These are phyloP conservation scores for Coregonus clupeaformis DNA, from an alignment of 2,113 vertebrate genomes.

Conservation along the genomic window DNA sequence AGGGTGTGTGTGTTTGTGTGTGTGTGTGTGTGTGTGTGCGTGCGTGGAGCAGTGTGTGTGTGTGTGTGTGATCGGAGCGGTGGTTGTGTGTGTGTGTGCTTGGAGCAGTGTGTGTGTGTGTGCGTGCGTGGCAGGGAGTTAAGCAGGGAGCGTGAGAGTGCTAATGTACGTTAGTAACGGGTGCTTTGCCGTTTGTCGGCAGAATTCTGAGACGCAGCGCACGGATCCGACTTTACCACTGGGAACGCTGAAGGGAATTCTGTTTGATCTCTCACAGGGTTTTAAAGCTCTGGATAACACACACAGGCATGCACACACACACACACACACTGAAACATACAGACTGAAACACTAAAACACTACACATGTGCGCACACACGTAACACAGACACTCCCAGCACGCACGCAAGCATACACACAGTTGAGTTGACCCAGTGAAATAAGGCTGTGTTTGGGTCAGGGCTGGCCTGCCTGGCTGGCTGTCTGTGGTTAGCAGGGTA, in stretches of 20 bases:
- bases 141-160: constrained; percentile 40
- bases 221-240: constrained; percentile 46
- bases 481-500: constrained; percentile 55
- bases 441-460: constrained; percentile 51
- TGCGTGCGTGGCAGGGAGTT: constrained; percentile 28
- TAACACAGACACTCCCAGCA: constrained; percentile 17
- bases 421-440: constrained; percentile 62
- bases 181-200: constrained; percentile 43
- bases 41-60: constrained; percentile 15
- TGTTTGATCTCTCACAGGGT: constrained; percentile 53
- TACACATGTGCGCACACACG: neutral
- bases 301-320: neutral
- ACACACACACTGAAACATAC: neutral
- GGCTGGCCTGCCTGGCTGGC: constrained; percentile 12
- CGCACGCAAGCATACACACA: constrained; percentile 51
- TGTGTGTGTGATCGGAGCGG: constrained; percentile 2
- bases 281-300: constrained; percentile 34
- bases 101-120: neutral
- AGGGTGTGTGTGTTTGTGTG: neutral
- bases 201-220: constrained; percentile 35
- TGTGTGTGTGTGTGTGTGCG: constrained; percentile 7
- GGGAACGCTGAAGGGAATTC: constrained; percentile 30
- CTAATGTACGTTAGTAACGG: constrained; percentile 48
- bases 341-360: neutral
- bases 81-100: neutral